These are phyloP conservation scores for Paratrypauchen microcephalus DNA, from an alignment of 2,797 vertebrate species.

Conservation along the genomic window DNA sequence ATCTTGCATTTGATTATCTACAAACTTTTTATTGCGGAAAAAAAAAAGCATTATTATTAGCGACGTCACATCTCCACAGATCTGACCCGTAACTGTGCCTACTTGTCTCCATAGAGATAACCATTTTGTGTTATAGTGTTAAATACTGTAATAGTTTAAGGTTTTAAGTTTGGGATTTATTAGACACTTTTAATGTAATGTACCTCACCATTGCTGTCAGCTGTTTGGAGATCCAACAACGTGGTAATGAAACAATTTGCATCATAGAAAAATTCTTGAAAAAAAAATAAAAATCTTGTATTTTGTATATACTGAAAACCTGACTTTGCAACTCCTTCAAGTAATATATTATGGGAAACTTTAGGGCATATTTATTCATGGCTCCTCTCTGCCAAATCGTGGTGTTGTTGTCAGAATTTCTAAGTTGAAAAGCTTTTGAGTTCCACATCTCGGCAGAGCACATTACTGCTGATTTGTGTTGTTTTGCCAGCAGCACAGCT, in stretches of 20 bases:
- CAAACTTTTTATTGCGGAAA: too few species aligned
- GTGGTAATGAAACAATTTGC: constrained; percentile 36
- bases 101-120: too few species aligned
- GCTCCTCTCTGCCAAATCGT: constrained; percentile 34
- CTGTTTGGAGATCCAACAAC: constrained; percentile 52
- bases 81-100: too few species aligned
- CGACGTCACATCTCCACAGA: too few species aligned
- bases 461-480: constrained; percentile 57
- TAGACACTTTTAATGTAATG: constrained; percentile 30
- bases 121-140: neutral
- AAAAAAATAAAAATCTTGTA: neutral
- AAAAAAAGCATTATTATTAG: too few species aligned
- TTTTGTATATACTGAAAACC: constrained; percentile 15
- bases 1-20: too few species aligned
- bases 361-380: constrained; percentile 57
- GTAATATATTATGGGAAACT: constrained; percentile 41
- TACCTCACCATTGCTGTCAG: constrained; percentile 19
- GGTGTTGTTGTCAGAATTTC: constrained; percentile 53
- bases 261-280: constrained; percentile 32
- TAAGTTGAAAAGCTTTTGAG: constrained; percentile 47
- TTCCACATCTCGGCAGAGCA: constrained; percentile 35
- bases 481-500: constrained; percentile 63
- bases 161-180: constrained; percentile 21
- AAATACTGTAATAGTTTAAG: neutral
- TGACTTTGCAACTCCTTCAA: constrained; percentile 31